Percentiles rank a stretch among this genome's conserved stretches.
Evolutionary conservation across 2,113 vertebrate species (phyloP).

Genomic region (Nothocercus julius): DNA sequence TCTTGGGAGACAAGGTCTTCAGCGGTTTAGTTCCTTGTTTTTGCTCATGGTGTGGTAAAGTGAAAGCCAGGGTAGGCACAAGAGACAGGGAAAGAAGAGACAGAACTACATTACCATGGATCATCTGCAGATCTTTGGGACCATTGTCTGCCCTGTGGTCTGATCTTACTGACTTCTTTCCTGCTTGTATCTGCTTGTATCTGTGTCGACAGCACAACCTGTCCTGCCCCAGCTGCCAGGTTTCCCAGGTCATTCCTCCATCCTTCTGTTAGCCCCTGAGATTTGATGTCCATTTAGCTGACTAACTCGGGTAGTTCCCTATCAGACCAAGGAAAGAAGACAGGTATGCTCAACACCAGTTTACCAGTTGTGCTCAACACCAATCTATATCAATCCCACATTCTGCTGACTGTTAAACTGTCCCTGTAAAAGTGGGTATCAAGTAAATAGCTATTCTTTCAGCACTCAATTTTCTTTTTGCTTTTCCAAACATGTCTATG

Average conservation of each 20-base stretch:
- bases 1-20: background rate
- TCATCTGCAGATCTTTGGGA: background rate
- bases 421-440: background rate
- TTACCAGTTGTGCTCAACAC: background rate
- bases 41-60: background rate
- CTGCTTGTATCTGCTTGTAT: background rate
- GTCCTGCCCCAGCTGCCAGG: background rate
- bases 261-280: background rate
- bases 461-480: background rate
- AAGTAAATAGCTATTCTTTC: background rate
- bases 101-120: background rate
- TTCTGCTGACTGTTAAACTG: background rate
- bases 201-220: background rate
- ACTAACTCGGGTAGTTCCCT: background rate
- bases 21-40: background rate
- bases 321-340: background rate
- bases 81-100: background rate
- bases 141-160: accelerated
- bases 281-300: background rate
- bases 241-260: background rate
- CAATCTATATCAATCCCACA: background rate
- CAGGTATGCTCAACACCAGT: background rate
- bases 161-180: background rate
- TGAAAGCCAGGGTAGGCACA: background rate
- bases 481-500: background rate